Base-by-base conservation (phyloP, 2,113 vertebrate species). In the Hippocampus guttulatus region DNA sequence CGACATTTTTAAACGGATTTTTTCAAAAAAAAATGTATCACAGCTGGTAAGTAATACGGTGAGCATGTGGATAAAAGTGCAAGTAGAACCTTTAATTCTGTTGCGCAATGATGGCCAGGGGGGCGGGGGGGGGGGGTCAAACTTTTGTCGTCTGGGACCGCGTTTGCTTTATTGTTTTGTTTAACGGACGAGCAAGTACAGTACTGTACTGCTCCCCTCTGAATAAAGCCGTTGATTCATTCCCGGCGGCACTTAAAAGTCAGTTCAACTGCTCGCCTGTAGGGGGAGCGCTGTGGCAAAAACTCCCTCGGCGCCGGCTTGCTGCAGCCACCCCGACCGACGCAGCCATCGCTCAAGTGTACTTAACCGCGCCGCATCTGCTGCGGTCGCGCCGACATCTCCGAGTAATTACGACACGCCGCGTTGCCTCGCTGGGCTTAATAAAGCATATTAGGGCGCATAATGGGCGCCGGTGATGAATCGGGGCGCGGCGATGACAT, bases 391-490 rank as follows among this genome's bases (percentile, higher is more conserved):
- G 52, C 38, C 12, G 55, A 70, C 64, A 49, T 78, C 72, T 75
- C 73, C 61, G 38, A 72, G 67, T 70, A 60, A 81, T 78, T 83
- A 80, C 75, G 74, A 69, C 70, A 78, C 71, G 63, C 15, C 10
- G 52, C 52, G 57, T 67, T 80, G 79, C 67, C 74, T 68, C 33
- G 33, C 71, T 83, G 76, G 76, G 75, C 76, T 76, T 75, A 83
- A 74, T 75, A 67, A 73, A 79, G 75, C 77, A 69, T 75, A 85
- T 84, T 83, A 83, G 65, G 76, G 82, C 79, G 79, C 72, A 78
- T 85, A 81, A 85, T 79, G 82, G 68, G 73, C 82, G 87, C 79
- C 74, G 63, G 75, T 89, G 88, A 92, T 88, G 70, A 89, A 91
- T 91, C 75, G 85, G 66, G n/a, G 77, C 43, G 21, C 71, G 68